phyloP scores from a whole-genome alignment of 2,113 vertebrate genomes.

The Lethenteron camtschaticum region DNA sequence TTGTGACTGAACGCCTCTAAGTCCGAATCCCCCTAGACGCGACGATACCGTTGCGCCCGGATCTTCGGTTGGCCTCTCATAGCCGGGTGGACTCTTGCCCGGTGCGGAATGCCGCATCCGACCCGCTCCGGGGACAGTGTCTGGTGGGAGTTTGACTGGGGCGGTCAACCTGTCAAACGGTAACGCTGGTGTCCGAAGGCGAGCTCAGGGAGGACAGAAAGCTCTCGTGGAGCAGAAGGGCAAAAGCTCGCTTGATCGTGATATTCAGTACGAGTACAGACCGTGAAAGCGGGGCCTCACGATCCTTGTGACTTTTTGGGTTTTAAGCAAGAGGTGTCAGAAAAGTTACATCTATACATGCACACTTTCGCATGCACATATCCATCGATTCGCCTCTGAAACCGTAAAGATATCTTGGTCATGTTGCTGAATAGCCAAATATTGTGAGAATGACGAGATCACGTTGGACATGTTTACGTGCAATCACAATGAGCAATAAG shows the following conservation, averaged over 20 bases:
- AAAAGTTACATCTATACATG: neutral
- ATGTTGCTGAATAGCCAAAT: too few relatives aligned
- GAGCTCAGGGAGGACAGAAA: conserved; percentile 10
- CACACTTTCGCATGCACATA: too few relatives aligned
- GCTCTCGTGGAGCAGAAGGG: conserved; percentile 9
- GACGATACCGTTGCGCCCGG: too few relatives aligned
- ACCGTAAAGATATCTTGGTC: too few relatives aligned
- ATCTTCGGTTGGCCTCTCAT: too few relatives aligned
- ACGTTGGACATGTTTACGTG: too few relatives aligned
- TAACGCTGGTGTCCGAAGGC: conserved; percentile 10
- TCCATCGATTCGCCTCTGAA: too few relatives aligned
- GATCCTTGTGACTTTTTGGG: neutral
- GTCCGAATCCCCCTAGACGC: too few relatives aligned
- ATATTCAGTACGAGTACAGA: neutral
- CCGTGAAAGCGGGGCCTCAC: conserved; percentile 1
- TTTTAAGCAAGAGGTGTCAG: conserved; percentile 5
- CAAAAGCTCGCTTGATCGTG: conserved; percentile 4
- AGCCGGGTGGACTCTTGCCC: too few relatives aligned
- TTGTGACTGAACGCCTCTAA: too few relatives aligned
- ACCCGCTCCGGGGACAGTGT: conserved; percentile 11
- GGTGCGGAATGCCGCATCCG: neutral
- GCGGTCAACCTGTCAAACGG: conserved; percentile 8
- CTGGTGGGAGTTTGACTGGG: conserved; percentile 11
- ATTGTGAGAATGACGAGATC: too few relatives aligned
- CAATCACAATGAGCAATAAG: too few relatives aligned